A percentile compares a stretch with the other conserved stretches of the same genome.
Evolutionary conservation across 23 tunicate genomes (phyloP).

Genomic region (Oikopleura vanhoeffeni): DNA sequence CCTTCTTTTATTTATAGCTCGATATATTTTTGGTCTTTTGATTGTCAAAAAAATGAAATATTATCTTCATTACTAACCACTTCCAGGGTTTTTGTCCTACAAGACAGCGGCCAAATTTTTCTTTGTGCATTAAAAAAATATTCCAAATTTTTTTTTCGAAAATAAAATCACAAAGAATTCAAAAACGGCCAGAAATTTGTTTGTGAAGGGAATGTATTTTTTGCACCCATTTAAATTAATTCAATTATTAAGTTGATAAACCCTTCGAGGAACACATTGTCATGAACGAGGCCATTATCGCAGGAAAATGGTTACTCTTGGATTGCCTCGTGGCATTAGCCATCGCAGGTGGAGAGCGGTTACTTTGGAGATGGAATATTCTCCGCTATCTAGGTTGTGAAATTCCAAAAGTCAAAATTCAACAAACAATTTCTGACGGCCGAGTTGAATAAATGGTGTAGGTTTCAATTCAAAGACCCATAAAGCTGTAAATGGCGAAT

Average conservation of each 20-base stretch:
- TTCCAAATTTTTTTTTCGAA: too few relatives aligned
- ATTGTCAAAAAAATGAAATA: too few relatives aligned
- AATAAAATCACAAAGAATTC: too few relatives aligned
- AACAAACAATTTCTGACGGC: neutral
- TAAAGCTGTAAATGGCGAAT: neutral
- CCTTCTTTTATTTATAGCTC: too few relatives aligned
- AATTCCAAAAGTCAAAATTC: neutral
- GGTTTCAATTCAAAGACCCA: neutral
- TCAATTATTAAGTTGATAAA: neutral
- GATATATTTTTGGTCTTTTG: too few relatives aligned
- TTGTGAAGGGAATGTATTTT: too few relatives aligned
- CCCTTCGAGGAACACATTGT: neutral
- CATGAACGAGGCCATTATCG: neutral
- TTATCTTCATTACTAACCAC: too few relatives aligned
- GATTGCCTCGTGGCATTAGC: neutral
- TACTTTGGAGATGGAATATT: neutral
- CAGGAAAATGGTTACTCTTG: neutral
- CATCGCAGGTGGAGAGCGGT: neutral
- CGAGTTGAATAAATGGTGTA: conserved; percentile 9
- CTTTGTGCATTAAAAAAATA: too few relatives aligned
- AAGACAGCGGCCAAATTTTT: too few relatives aligned
- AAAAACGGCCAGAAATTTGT: too few relatives aligned
- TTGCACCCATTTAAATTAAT: too few relatives aligned
- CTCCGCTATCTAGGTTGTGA: neutral
- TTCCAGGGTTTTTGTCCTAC: too few relatives aligned